These are phyloP conservation scores for Cettia cetti DNA, from an alignment of 2,113 vertebrate species.

Conservation along the genomic window DNA sequence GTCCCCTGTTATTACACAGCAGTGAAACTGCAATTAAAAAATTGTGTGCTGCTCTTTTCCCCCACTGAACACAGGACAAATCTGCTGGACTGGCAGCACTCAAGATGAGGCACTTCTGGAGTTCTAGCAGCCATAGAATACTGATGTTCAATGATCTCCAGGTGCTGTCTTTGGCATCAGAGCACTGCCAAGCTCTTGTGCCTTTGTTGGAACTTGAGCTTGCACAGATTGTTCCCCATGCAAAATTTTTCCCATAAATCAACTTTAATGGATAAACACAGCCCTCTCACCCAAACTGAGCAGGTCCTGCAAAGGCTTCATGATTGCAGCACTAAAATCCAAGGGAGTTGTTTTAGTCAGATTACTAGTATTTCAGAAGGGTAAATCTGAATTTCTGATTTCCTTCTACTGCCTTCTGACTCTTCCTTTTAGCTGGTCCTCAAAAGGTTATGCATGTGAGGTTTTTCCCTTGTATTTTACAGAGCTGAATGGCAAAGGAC, in stretches of 20 bases:
- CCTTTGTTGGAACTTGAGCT: background rate
- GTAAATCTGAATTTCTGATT: background rate
- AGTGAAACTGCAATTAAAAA: background rate
- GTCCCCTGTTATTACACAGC: background rate
- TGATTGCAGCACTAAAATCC: background rate
- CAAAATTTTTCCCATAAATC: background rate
- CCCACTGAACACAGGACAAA: background rate
- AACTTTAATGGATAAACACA: background rate
- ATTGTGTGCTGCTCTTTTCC: background rate
- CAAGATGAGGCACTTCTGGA: background rate
- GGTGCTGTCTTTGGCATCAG: background rate
- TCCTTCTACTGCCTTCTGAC: background rate
- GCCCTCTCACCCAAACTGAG: background rate
- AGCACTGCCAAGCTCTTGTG: background rate
- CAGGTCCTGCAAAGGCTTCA: background rate
- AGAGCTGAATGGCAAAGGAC: background rate
- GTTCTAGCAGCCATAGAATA: background rate
- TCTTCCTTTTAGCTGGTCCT: background rate
- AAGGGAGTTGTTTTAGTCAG: background rate
- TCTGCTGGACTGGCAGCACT: background rate
- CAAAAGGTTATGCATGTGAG: background rate
- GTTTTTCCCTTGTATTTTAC: background rate
- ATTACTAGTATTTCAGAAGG: background rate
- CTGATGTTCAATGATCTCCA: background rate
- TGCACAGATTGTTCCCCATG: background rate